Conservation (phyloP, 2,113 vertebrate genomes). For the Phalacrocorax pelagicus region DNA sequence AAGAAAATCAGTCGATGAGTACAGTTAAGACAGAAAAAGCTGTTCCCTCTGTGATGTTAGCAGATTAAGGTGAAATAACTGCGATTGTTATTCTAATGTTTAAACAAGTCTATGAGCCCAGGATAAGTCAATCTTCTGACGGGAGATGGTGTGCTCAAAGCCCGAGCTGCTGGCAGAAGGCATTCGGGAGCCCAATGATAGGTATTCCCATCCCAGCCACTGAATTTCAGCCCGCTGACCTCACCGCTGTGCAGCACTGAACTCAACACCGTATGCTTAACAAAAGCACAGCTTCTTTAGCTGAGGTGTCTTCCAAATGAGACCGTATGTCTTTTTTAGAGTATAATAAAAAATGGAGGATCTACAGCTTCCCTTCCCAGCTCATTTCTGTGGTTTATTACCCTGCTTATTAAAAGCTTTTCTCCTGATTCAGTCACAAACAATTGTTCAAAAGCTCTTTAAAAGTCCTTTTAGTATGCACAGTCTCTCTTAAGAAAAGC, state of each 20-base stretch:
- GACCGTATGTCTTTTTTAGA: not conserved
- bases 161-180: not conserved
- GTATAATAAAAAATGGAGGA: not conserved
- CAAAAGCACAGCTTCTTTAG: not conserved
- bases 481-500: not conserved
- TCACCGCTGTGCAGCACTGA: not conserved
- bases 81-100: not conserved
- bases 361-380: not conserved
- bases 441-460: not conserved
- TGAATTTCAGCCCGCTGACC: not conserved
- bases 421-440: not conserved
- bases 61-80: not conserved
- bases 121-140: not conserved
- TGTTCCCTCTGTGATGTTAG: not conserved
- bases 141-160: not conserved
- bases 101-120: not conserved
- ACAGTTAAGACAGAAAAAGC: not conserved
- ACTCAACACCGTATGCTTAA: not conserved
- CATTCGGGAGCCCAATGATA: accelerated
- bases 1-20: not conserved
- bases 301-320: not conserved
- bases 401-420: not conserved
- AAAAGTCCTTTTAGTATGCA: not conserved
- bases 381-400: not conserved
- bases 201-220: not conserved